Conservation (phyloP, 2,797 vertebrate genomes). For the Helicolenus hilgendorfi region DNA sequence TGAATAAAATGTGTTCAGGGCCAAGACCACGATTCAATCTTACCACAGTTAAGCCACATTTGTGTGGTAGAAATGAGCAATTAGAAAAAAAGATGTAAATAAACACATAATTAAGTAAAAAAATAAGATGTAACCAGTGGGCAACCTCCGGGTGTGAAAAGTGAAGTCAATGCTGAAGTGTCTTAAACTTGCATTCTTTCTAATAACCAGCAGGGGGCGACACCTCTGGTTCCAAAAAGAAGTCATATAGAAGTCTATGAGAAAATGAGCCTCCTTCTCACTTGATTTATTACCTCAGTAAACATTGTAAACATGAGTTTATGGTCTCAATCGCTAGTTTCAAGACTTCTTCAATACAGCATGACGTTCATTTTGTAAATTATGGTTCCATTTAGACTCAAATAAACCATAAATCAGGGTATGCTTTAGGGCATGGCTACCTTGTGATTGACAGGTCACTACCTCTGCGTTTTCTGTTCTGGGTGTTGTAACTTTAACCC, state of each 20-base stretch:
- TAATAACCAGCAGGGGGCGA: background rate
- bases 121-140: background rate
- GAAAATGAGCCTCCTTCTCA: background rate
- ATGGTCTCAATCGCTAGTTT: background rate
- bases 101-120: background rate
- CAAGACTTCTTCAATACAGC: background rate
- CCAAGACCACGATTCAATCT: background rate
- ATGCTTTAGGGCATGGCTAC: background rate
- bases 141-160: too few species aligned
- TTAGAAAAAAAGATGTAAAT: background rate
- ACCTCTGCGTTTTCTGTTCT: background rate
- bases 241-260: background rate
- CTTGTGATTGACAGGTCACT: background rate
- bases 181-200: background rate
- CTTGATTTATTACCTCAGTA: background rate
- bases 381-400: background rate
- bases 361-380: background rate
- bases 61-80: background rate
- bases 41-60: background rate
- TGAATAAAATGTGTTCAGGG: constrained; percentile 14
- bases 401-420: background rate
- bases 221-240: background rate
- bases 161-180: background rate
- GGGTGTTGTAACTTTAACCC: background rate
- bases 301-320: background rate